Conservation (phyloP, 2,888 invertebrate species). For the Morpho helenor region DNA sequence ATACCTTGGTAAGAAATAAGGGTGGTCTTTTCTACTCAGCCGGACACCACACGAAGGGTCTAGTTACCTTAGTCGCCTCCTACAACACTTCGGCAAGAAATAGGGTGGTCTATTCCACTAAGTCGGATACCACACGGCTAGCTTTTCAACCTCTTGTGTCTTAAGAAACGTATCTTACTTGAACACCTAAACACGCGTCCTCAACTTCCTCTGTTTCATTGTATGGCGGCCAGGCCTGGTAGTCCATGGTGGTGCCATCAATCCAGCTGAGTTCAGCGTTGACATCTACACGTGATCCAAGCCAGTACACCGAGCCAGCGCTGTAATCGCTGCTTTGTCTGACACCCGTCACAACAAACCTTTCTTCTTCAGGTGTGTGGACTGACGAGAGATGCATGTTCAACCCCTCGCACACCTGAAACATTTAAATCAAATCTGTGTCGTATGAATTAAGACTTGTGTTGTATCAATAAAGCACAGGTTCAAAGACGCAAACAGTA, state of each 20-base stretch:
- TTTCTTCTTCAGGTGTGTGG: conserved; percentile 83
- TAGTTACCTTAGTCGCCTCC: too few relatives aligned
- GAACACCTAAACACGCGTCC: conserved; percentile 61
- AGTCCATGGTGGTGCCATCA: conserved; percentile 80
- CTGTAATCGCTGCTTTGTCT: conserved; percentile 85
- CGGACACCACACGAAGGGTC: too few relatives aligned
- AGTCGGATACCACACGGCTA: too few relatives aligned
- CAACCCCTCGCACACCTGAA: conserved; percentile 83
- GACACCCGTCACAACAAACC: conserved; percentile 84
- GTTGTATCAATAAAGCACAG: too few relatives aligned
- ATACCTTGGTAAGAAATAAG: too few relatives aligned
- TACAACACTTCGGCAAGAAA: too few relatives aligned
- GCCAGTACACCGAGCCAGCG: conserved; percentile 86
- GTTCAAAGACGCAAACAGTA: too few relatives aligned
- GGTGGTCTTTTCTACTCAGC: too few relatives aligned
- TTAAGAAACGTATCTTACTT: conserved; percentile 39
- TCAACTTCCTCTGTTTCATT: conserved; percentile 63
- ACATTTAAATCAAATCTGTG: too few relatives aligned
- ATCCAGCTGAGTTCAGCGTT: conserved; percentile 76
- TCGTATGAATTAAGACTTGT: too few relatives aligned
- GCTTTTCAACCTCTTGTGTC: too few relatives aligned
- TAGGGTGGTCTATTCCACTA: too few relatives aligned
- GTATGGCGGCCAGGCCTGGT: conserved; percentile 82
- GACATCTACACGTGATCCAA: conserved; percentile 76
- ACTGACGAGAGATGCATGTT: conserved; percentile 86